Evolutionary conservation across 2,888 invertebrate species (phyloP).

Genomic region (Idaea biselata): DNA sequence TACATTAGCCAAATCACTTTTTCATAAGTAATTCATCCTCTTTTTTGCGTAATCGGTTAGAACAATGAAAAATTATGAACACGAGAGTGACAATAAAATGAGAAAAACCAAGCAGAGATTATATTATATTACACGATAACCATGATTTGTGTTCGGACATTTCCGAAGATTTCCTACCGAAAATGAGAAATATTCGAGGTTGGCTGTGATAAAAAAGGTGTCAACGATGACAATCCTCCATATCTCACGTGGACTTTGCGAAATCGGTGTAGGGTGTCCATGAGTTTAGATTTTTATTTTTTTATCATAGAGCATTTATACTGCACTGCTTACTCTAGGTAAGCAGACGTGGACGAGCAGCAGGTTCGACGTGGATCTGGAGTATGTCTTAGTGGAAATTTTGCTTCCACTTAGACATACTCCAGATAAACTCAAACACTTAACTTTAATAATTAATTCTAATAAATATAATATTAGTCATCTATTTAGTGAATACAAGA

Average conservation of each 20-base stretch:
- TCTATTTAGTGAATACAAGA: too few species aligned
- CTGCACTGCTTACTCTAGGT: too few species aligned
- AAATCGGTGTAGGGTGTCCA: conserved; percentile 16
- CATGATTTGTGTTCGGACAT: conserved; percentile 21
- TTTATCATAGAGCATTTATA: too few species aligned
- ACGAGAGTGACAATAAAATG: neutral
- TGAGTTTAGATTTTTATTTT: neutral
- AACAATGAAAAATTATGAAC: neutral
- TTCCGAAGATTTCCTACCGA: conserved; percentile 19
- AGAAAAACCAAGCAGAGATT: neutral
- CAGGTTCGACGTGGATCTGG: too few species aligned
- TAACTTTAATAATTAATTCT: too few species aligned
- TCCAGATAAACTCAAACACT: too few species aligned
- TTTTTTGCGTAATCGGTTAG: neutral
- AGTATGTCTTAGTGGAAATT: too few species aligned
- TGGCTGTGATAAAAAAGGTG: conserved; percentile 35
- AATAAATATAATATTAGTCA: too few species aligned
- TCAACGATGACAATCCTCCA: conserved; percentile 25
- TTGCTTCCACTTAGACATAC: too few species aligned
- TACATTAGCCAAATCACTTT: too few species aligned
- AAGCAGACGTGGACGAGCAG: too few species aligned
- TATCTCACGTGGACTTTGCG: conserved; percentile 36
- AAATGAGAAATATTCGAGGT: conserved; percentile 35
- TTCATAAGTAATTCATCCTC: neutral
- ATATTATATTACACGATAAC: conserved; percentile 11